These are phyloP conservation scores for Atta cephalotes DNA, from an alignment of 1,140 invertebrate species.

Conservation along the genomic window DNA sequence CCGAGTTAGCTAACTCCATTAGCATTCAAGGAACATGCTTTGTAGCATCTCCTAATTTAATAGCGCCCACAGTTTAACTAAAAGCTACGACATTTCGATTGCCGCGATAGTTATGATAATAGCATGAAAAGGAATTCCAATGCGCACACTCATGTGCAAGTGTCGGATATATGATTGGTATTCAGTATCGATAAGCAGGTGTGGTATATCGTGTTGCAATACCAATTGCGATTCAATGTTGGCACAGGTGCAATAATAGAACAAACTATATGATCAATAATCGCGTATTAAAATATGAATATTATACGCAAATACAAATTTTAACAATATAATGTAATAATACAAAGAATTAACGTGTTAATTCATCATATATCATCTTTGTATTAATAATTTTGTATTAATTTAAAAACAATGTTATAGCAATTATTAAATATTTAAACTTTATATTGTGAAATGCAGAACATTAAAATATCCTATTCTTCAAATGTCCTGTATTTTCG, in stretches of 20 bases:
- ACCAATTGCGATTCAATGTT: conserved; percentile 10
- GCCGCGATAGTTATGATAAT: conserved; percentile 55
- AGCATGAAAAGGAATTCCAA: conserved; percentile 36
- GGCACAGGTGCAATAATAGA: conserved; percentile 46
- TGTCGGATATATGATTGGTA: conserved; percentile 33
- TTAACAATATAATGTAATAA: background rate
- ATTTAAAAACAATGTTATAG: background rate
- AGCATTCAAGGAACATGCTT: conserved; percentile 57
- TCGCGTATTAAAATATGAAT: conserved; percentile 7
- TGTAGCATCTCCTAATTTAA: conserved; percentile 56
- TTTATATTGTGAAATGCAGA: background rate
- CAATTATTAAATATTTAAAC: background rate
- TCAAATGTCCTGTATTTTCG: background rate
- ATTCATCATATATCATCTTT: background rate
- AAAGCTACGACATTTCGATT: conserved; percentile 50
- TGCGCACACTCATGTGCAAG: conserved; percentile 5
- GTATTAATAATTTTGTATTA: background rate
- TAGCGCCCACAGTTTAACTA: conserved; percentile 46
- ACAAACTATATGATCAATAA: conserved; percentile 32
- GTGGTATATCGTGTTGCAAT: background rate
- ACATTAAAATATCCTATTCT: background rate
- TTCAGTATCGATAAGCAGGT: conserved; percentile 54
- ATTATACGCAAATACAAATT: background rate
- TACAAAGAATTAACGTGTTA: background rate
- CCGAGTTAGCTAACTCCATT: conserved; percentile 56